A percentile compares a stretch with the other conserved stretches of the same genome.
phyloP scores from a whole-genome alignment of 1,140 invertebrate species.

The Pectinophora gossypiella region DNA sequence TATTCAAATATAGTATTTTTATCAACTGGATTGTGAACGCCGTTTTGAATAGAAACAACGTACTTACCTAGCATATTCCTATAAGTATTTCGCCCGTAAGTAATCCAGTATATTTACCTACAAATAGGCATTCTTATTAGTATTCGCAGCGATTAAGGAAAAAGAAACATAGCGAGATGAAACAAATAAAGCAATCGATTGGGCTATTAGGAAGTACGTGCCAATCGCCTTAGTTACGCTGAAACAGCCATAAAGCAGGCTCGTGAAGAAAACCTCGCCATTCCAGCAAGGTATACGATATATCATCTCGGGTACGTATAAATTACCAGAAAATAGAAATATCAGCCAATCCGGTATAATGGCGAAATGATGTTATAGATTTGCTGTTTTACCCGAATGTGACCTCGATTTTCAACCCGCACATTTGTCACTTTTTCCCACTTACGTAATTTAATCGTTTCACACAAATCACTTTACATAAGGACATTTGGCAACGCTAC shows the following conservation, averaged over 20 bases:
- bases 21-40: no score
- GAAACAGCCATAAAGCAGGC: constrained; percentile 29
- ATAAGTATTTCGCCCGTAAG: no score
- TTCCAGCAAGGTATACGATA: background rate
- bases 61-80: no score
- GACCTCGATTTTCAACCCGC: background rate
- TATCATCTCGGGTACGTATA: constrained; percentile 17
- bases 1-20: no score
- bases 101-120: no score
- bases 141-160: no score
- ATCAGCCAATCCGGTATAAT: background rate
- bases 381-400: background rate
- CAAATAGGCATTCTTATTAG: no score
- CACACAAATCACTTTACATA: background rate
- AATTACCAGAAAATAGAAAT: constrained; percentile 9
- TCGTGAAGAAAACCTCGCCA: background rate
- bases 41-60: no score
- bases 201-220: constrained; percentile 26
- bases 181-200: constrained; percentile 23
- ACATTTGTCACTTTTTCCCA: background rate
- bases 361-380: background rate
- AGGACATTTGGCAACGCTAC: background rate
- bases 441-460: background rate
- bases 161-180: background rate
- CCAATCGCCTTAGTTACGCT: constrained; percentile 25